Evolutionary conservation across 1,140 invertebrate genomes (phyloP), one percentile per base, ranked within the genome.

Genomic region (Neodiprion virginianus): DNA sequence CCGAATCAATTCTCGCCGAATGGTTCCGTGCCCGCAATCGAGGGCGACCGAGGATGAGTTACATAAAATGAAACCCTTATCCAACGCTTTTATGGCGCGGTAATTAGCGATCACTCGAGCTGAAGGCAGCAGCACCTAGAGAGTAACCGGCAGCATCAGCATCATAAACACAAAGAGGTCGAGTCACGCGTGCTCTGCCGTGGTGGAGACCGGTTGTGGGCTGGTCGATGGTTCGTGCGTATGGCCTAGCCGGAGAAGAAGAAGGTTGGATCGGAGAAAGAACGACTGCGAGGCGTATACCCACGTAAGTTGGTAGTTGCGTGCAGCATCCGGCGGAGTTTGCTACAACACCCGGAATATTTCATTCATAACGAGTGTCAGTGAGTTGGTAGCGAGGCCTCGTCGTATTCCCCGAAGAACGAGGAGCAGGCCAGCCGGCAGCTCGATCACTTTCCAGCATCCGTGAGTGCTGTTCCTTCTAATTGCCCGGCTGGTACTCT

Each of bases 331-430:
- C 79, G 80, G 81, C 53, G n/a, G 53, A 5, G 28, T 40, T 61
- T 61, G 11, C 28, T 61, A 17, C 53, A 85, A 85, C 80, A 79
- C 71, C 72, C 74, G 81, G 83, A 85, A 85, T 86, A 85, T 86
- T 85, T 85, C 84, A 85, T 86, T 86, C 85, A 86, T 86, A 85
- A 86, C 78, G 80, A 76, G 72, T 66, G 78, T 68, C 72, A 71
- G 47, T 23, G 74, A 2, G 28, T 66, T 49, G 61, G 40, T 50
- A 65, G 48, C n/a, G 50, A 5, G 28, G 28, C 5, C 28, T 40
- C 28, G 28, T 40, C 28, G 53, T 61, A 61, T 17, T 40, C 28
- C 28, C 5, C 53, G 53, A 61, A 61, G 53, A 61, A 17, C 53
- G 11, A 12, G 11, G 53, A 61, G 11, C 53, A 61, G 11, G n/a